phyloP scores from a whole-genome alignment of 2,113 vertebrate genomes.

The Stigmatopora nigra region DNA sequence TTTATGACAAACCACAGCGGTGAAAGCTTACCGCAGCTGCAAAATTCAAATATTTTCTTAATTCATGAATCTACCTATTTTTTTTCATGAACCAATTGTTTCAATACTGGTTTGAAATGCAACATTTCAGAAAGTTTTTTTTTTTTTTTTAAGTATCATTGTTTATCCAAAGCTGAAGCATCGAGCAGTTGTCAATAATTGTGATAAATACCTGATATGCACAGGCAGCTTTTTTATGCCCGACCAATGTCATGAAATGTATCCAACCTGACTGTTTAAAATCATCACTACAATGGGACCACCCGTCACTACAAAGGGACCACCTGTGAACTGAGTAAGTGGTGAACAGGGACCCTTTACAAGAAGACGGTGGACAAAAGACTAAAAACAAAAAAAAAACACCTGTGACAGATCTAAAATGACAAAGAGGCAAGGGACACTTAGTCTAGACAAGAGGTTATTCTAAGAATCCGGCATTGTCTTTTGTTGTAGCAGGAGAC shows the following conservation, averaged over 20 bases:
- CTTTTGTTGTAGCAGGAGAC: slow-evolving; percentile 7
- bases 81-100: too few relatives aligned
- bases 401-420: slow-evolving; percentile 25
- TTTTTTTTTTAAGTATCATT: too few relatives aligned
- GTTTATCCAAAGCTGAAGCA: too few relatives aligned
- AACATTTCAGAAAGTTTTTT: too few relatives aligned
- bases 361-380: slow-evolving; percentile 11
- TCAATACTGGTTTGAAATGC: too few relatives aligned
- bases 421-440: neutral
- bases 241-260: neutral
- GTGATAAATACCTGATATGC: neutral
- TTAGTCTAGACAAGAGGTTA: slow-evolving; percentile 38
- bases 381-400: slow-evolving; percentile 26
- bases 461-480: slow-evolving; percentile 17
- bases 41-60: too few relatives aligned
- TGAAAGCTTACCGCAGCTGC: too few relatives aligned
- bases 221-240: neutral
- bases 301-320: slow-evolving; percentile 12
- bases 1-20: too few relatives aligned
- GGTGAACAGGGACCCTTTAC: neutral
- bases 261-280: neutral
- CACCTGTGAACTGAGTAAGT: slow-evolving; percentile 23
- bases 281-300: slow-evolving; percentile 13
- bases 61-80: too few relatives aligned
- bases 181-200: too few relatives aligned